Percentiles rank a stretch among this genome's conserved stretches.
These are phyloP conservation scores for Bombus balteatus DNA, from an alignment of 1,140 invertebrate genomes.

Conservation along the genomic window DNA sequence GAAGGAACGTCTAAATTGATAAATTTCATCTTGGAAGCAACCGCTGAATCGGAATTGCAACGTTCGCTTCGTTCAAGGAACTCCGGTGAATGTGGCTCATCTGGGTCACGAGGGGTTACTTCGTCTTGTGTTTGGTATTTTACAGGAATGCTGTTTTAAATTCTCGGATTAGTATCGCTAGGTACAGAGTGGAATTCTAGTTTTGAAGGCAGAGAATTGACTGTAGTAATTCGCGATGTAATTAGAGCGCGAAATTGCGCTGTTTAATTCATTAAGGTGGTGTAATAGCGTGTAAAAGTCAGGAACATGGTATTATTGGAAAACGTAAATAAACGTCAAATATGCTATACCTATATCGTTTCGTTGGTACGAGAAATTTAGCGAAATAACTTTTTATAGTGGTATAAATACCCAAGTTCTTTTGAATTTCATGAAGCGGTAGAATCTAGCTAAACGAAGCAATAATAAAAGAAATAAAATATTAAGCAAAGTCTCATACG, in stretches of 20 bases:
- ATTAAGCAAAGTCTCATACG: too few species aligned
- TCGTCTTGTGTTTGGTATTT: constrained; percentile 3
- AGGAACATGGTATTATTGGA: not conserved
- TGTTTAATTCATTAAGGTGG: not conserved
- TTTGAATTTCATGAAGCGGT: too few species aligned
- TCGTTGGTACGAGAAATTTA: not conserved
- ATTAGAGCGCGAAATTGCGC: not conserved
- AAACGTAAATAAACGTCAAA: not conserved
- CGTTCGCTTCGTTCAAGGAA: not conserved
- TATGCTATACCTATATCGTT: too few species aligned
- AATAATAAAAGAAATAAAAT: too few species aligned
- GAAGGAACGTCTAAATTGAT: constrained; percentile 21
- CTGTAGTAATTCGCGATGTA: not conserved
- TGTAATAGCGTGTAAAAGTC: not conserved
- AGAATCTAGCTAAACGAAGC: too few species aligned
- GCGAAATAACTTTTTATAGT: not conserved
- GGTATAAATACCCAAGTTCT: too few species aligned
- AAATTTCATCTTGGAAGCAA: not conserved
- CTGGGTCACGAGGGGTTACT: not conserved
- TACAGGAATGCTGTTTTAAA: not conserved
- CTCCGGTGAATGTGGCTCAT: not conserved
- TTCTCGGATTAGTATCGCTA: not conserved
- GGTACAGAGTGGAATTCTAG: not conserved
- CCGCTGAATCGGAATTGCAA: constrained; percentile 10
- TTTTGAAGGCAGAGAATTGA: not conserved